Evolutionary conservation across 2,797 vertebrate genomes (phyloP), one percentile per base, ranked within the genome.

Genomic region (Paguma larvata): DNA sequence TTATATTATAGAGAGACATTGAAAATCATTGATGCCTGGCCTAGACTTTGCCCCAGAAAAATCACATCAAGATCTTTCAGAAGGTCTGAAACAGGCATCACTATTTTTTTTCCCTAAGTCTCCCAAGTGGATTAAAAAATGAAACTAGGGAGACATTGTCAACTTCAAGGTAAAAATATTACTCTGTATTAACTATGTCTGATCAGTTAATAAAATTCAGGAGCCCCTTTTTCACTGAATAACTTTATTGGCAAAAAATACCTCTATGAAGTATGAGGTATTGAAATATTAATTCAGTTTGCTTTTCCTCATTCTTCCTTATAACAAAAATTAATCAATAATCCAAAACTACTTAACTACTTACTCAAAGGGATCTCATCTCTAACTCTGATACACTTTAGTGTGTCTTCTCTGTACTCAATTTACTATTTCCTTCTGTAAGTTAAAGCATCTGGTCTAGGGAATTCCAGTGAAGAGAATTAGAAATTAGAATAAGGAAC

Each of bases 281-380:
- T 27, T 91, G 23, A 92, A 80, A 91, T 93, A 92, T 94, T 91
- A 92, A 94, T 65, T 72, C 16, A 16, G 27, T 92, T 80, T 84
- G n/a, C 72, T 96, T 32, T 83, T 0, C 32, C 2, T 44, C 19
- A 5, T 77, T 92, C 38, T 82, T 82, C 48, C 4, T 84, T 12
- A 32, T 48, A 84, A 78, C 82, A 67, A 95, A 86, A 94, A 82
- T 78, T 79, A 95, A 95, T 85, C 70, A 88, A 87, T 86, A 89
- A 87, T 89, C 44, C 86, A 92, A 91, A 94, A 82, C 59, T 34
- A n/a, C 1, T 62, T 82, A 94, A 82, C 59, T 32, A 38, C 1
- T 82, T 78, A 63, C 23, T 21, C 44, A 77, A 84, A 85, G n/a
- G 11, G 65, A 8, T 56, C 34, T 70, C 3, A 53, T 27, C n/a